These are phyloP conservation scores for Amblyopsis rosae DNA, from an alignment of 2,113 vertebrate genomes.

Conservation along the genomic window DNA sequence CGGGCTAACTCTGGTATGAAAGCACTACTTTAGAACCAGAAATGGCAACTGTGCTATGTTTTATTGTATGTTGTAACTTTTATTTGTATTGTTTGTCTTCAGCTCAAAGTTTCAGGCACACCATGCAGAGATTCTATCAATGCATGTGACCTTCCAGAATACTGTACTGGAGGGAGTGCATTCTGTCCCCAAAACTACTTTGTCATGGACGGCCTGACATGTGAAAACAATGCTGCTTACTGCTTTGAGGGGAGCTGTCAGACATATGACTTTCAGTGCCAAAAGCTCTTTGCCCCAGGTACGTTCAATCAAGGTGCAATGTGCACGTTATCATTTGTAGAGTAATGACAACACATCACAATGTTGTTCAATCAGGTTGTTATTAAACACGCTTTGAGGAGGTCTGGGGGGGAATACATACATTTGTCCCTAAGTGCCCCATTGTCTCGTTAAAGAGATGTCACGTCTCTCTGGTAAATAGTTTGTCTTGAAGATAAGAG, in stretches of 20 bases:
- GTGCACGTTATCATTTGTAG: not conserved
- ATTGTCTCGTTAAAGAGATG: no score
- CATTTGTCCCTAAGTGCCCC: no score
- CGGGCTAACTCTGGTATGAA: no score
- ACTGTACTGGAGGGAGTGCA: conserved; percentile 74
- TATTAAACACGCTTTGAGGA: no score
- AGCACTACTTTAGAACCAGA: no score
- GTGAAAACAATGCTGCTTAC: conserved; percentile 71
- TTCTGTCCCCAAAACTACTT: conserved; percentile 82
- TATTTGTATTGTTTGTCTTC: conserved; percentile 20
- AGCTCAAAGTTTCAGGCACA: conserved; percentile 80
- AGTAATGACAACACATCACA: not conserved
- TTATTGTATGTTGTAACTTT: no score
- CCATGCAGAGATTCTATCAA: conserved; percentile 73
- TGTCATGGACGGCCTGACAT: conserved; percentile 82
- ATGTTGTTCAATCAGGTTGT: no score
- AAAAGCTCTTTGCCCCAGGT: conserved; percentile 81
- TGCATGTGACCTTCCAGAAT: conserved; percentile 86
- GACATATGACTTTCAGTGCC: conserved; percentile 84
- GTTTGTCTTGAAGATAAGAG: no score
- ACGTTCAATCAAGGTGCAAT: not conserved
- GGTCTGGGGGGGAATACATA: no score
- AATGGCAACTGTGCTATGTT: no score
- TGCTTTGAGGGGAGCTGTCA: conserved; percentile 88
- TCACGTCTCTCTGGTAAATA: no score